phyloP scores from a whole-genome alignment of 2,888 invertebrate species.

The Dilophus febrilis region DNA sequence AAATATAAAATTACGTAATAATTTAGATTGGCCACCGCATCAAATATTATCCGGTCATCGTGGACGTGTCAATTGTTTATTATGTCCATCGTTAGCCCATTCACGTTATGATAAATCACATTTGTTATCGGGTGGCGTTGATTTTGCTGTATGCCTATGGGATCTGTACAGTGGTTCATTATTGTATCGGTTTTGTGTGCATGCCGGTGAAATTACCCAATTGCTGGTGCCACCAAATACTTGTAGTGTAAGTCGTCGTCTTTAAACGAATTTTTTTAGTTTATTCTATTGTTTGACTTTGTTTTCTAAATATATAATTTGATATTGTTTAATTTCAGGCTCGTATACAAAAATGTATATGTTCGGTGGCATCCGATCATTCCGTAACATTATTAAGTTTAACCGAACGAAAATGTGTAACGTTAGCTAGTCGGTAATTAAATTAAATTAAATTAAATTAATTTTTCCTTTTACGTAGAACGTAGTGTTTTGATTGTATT shows the following conservation, averaged over 20 bases:
- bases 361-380: slow-evolving; percentile 94
- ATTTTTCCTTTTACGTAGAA: not conserved
- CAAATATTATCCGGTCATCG: slow-evolving; percentile 78
- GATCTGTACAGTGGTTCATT: slow-evolving; percentile 79
- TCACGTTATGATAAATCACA: slow-evolving; percentile 70
- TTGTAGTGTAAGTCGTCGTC: slow-evolving; percentile 59
- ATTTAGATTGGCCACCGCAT: slow-evolving; percentile 76
- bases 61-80: slow-evolving; percentile 82
- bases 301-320: slow-evolving; percentile 1
- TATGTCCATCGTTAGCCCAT: slow-evolving; percentile 88
- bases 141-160: slow-evolving; percentile 93
- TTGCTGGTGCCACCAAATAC: slow-evolving; percentile 86
- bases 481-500: not conserved
- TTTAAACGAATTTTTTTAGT: too few species aligned
- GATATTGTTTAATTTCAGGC: slow-evolving; percentile 38
- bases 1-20: not conserved
- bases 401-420: slow-evolving; percentile 81
- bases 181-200: slow-evolving; percentile 89
- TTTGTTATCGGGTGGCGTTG: slow-evolving; percentile 90
- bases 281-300: too few species aligned
- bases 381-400: slow-evolving; percentile 84
- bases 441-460: not conserved
- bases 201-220: slow-evolving; percentile 93
- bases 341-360: slow-evolving; percentile 83
- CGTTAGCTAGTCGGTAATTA: slow-evolving; percentile 48